These are phyloP conservation scores for Acomys russatus DNA, from an alignment of 2,797 vertebrate species.

Conservation along the genomic window DNA sequence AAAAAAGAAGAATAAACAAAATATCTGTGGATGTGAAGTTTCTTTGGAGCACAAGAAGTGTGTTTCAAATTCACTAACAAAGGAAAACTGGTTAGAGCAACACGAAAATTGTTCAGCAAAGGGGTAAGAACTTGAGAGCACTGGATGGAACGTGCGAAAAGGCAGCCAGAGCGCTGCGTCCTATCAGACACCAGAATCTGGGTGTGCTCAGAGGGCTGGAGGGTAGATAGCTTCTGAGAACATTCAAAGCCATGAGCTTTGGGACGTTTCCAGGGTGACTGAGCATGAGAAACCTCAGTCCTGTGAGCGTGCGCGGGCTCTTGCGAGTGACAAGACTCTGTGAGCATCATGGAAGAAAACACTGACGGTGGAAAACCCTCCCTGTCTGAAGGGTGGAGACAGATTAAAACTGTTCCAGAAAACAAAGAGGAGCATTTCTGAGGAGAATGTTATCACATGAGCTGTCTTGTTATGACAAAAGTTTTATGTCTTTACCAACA, in stretches of 20 bases:
- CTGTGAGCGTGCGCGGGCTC: not conserved
- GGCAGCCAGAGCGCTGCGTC: not conserved
- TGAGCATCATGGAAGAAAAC: slow-evolving; percentile 32
- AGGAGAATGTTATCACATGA: not conserved
- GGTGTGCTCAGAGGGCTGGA: not conserved
- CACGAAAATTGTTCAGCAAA: slow-evolving; percentile 41
- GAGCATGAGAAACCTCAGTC: slow-evolving; percentile 69
- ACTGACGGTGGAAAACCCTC: not conserved
- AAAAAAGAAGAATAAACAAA: not conserved
- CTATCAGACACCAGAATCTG: not conserved
- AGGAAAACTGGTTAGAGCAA: not conserved
- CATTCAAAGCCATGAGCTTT: not conserved
- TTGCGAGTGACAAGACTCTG: not conserved
- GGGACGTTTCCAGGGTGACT: slow-evolving; percentile 53
- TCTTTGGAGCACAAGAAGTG: not conserved
- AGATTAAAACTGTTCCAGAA: not conserved
- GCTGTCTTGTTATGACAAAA: not conserved
- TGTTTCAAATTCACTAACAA: not conserved
- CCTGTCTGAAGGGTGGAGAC: not conserved
- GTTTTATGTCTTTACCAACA: not conserved
- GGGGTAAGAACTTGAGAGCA: not conserved
- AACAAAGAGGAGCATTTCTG: not conserved
- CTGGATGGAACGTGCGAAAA: slow-evolving; percentile 18
- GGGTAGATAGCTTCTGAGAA: slow-evolving; percentile 59
- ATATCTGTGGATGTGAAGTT: not conserved